Evolutionary conservation across 2,113 vertebrate species (phyloP), one percentile per base, ranked within the genome.

Genomic region (Cyprinus carpio): DNA sequence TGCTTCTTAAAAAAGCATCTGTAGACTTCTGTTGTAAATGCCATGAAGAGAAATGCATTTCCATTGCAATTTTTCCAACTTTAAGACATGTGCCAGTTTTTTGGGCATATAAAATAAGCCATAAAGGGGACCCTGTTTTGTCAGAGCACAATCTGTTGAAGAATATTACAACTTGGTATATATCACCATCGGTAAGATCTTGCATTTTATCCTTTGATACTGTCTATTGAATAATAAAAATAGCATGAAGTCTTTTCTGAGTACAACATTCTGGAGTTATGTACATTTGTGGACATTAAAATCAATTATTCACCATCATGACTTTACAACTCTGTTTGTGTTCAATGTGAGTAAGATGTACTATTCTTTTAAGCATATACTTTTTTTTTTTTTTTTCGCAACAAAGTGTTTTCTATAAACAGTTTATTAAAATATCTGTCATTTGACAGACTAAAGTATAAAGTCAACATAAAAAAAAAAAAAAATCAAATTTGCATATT

Each of bases 11-110:
- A 58, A 75, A 46, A 60, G 40, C 43, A 34, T 37, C 40, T 65
- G 31, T 29, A 31, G 81, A 82, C 4, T 69, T 51, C 9, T 29
- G 34, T 40, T 83, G 82, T 27, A 83, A 31, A 60, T 83, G 71
- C n/a, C 34, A 75, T 20, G 31, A 49, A 75, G 82, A 75, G 34
- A 75, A 84, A 62, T 84, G 71, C 12, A 75, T 84, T 60, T 75
- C 37, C 37, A 31, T 84, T 15, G 82, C 71, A 15, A 60, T 75
- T 27, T 75, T 60, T 37, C 64, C 46, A 20, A n/a, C 62, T 5
- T 74, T 60, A 72, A 62, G 6, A 20, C 54, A 46, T 27, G 51
- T 84, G 43, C 81, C 81, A 60, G 37, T 83, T 75, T 75, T 60
- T 18, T 83, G 82, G 82, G 82, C 82, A 34, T 83, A 83, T 75